Conservation (phyloP, 2,888 invertebrate genomes). For the Tortricodes alternella region DNA sequence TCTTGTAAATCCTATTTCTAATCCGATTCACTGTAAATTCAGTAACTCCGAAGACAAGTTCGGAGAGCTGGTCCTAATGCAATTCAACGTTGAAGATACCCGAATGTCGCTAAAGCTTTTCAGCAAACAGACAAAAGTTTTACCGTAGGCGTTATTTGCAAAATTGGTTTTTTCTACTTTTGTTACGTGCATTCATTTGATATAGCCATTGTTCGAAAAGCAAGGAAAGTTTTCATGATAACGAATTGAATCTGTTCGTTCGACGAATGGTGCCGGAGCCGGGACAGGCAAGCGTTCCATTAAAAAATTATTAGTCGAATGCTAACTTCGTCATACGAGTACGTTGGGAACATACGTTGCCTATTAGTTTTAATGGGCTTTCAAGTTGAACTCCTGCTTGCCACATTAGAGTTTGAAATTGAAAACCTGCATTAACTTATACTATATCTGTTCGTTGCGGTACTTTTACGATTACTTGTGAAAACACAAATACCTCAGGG, state of each 20-base stretch:
- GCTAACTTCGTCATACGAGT: background rate
- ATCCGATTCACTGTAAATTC: too few species aligned
- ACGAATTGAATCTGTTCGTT: background rate
- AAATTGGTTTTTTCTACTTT: background rate
- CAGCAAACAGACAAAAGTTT: too few species aligned
- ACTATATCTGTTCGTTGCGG: too few species aligned
- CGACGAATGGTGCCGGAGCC: background rate
- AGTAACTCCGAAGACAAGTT: too few species aligned
- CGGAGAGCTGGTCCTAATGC: too few species aligned
- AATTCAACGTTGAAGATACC: too few species aligned
- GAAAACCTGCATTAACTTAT: too few species aligned
- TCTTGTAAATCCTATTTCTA: too few species aligned
- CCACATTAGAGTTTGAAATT: background rate
- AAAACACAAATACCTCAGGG: too few species aligned
- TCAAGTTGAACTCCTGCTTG: background rate
- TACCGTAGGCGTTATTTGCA: too few species aligned
- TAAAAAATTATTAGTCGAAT: background rate
- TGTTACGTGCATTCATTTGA: background rate
- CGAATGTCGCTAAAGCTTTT: too few species aligned
- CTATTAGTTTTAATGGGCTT: slow-evolving; percentile 12
- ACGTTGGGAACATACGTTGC: background rate
- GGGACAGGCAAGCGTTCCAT: background rate
- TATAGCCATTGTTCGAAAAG: background rate
- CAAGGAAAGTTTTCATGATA: background rate
- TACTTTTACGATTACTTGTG: background rate